A percentile compares a stretch with the other conserved stretches of the same genome.
Conservation (phyloP, 1,140 invertebrate genomes). For the Listronotus bonariensis region DNA sequence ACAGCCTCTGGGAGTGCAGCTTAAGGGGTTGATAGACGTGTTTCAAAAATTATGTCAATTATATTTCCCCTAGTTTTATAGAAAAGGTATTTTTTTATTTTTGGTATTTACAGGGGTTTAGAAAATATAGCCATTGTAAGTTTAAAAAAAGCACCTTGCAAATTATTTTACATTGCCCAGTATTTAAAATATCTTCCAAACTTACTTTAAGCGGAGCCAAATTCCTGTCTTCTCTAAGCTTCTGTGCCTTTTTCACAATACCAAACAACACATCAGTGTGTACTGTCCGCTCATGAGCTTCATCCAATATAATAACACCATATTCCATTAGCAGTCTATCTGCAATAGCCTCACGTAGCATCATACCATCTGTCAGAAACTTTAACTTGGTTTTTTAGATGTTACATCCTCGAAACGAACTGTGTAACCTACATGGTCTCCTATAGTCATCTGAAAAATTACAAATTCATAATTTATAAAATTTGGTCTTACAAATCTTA, state of each 20-base stretch:
- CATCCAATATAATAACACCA: constrained; percentile 89
- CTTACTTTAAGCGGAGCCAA: constrained; percentile 68
- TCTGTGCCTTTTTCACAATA: constrained; percentile 79
- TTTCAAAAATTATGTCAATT: too few species aligned
- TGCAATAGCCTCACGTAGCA: constrained; percentile 84
- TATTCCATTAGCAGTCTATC: constrained; percentile 77
- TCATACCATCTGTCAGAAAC: constrained; percentile 94
- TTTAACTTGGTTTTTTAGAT: constrained; percentile 78
- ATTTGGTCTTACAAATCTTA: too few species aligned
- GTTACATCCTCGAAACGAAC: constrained; percentile 92
- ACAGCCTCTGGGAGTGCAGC: too few species aligned
- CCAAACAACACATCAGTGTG: constrained; percentile 93
- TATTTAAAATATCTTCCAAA: too few species aligned
- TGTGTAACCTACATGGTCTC: constrained; percentile 83
- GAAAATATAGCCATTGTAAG: too few species aligned
- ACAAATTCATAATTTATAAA: too few species aligned
- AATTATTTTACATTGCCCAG: too few species aligned
- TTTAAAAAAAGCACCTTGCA: too few species aligned
- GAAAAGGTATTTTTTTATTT: too few species aligned
- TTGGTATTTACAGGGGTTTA: too few species aligned
- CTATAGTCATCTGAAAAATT: constrained; percentile 57
- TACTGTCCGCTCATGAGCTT: constrained; percentile 96
- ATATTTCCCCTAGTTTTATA: too few species aligned
- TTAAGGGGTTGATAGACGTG: too few species aligned
- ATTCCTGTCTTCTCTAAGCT: constrained; percentile 66